Conservation (phyloP, 1,140 invertebrate genomes). For the Saccostrea cuccullata region DNA sequence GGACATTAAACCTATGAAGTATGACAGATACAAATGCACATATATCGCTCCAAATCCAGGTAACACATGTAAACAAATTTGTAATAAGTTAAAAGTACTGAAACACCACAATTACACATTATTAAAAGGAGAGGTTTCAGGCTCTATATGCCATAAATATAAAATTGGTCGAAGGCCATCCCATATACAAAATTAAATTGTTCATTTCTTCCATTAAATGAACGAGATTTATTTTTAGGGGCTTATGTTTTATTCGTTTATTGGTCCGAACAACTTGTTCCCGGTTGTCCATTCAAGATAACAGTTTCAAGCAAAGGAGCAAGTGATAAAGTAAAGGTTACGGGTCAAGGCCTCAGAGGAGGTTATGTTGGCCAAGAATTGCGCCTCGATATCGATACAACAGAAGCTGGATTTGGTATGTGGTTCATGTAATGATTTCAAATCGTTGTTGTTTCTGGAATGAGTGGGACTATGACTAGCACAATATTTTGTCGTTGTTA, state of each 20-base stretch:
- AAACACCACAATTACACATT: too few species aligned
- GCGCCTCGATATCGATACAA: constrained; percentile 96
- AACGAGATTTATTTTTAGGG: constrained; percentile 69
- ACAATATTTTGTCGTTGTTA: neutral
- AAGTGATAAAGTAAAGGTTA: constrained; percentile 90
- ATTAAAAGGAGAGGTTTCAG: too few species aligned
- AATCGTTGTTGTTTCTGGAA: too few species aligned
- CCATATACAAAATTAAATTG: too few species aligned
- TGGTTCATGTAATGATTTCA: neutral
- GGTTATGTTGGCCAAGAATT: constrained; percentile 97
- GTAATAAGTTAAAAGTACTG: too few species aligned
- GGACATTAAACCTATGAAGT: constrained; percentile 81
- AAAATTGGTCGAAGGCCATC: too few species aligned
- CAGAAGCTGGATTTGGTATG: constrained; percentile 89
- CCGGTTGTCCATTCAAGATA: constrained; percentile 95
- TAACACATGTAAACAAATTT: neutral
- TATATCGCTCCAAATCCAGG: constrained; percentile 82
- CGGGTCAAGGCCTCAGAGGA: constrained; percentile 93
- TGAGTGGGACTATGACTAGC: too few species aligned
- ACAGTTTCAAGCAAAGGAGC: constrained; percentile 88
- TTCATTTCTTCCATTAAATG: too few species aligned
- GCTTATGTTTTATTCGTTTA: constrained; percentile 90
- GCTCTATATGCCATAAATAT: too few species aligned
- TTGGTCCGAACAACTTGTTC: constrained; percentile 92
- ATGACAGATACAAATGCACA: constrained; percentile 90